A percentile compares a stretch with the other conserved stretches of the same genome.
These are phyloP conservation scores for Parauchenoglanis ngamensis DNA, from an alignment of 2,797 vertebrate species.

Conservation along the genomic window DNA sequence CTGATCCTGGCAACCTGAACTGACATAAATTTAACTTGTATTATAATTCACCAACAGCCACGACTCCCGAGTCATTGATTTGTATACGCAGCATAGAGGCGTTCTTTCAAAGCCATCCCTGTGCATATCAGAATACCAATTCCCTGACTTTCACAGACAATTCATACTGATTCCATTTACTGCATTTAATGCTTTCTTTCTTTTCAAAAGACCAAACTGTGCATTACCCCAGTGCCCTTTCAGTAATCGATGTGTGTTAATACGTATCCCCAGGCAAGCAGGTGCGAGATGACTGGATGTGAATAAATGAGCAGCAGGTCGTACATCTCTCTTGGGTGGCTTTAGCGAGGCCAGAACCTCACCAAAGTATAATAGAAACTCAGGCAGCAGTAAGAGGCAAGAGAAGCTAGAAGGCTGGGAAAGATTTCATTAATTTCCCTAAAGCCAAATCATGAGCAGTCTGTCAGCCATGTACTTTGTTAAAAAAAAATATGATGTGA, in stretches of 20 bases:
- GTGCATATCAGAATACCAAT: background rate
- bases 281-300: conserved; percentile 14
- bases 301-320: conserved; percentile 37
- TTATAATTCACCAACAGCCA: background rate
- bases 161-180: conserved; percentile 7
- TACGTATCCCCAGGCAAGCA: conserved; percentile 35
- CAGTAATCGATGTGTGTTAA: conserved; percentile 48
- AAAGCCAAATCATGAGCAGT: background rate
- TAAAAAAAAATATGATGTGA: background rate
- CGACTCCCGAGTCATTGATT: background rate
- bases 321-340: conserved; percentile 11
- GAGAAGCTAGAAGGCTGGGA: background rate
- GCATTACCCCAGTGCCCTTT: conserved; percentile 39
- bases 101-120: background rate
- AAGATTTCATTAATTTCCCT: background rate
- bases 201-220: conserved; percentile 46
- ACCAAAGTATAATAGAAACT: background rate
- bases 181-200: conserved; percentile 52
- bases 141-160: background rate
- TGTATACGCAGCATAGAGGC: background rate
- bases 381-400: background rate
- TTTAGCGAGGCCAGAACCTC: conserved; percentile 10
- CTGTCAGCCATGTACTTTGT: background rate
- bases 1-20: background rate
- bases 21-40: background rate